These are phyloP conservation scores for Latrodectus geometricus DNA, from an alignment of 1,140 invertebrate species.

Conservation along the genomic window DNA sequence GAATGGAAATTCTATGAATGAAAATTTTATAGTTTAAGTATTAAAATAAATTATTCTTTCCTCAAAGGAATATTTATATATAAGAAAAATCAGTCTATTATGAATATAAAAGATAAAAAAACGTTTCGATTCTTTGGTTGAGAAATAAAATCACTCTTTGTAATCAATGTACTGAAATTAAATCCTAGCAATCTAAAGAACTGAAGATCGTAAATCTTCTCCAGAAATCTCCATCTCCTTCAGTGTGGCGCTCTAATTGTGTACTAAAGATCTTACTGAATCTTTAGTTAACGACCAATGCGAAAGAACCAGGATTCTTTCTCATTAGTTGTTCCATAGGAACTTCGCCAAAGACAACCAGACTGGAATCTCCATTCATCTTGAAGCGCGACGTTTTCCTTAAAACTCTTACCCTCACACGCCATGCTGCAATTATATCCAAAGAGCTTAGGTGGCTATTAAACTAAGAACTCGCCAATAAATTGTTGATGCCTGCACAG, in stretches of 20 bases:
- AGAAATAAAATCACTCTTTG: too few relatives aligned
- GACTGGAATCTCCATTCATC: constrained; percentile 32
- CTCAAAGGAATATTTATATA: too few relatives aligned
- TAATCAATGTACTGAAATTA: too few relatives aligned
- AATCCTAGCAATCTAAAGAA: too few relatives aligned
- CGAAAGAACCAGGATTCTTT: constrained; percentile 10
- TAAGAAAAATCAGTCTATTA: too few relatives aligned
- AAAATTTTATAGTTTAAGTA: too few relatives aligned
- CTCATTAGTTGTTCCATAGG: constrained; percentile 40
- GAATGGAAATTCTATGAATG: too few relatives aligned
- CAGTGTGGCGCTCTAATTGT: constrained; percentile 24
- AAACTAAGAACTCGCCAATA: not conserved
- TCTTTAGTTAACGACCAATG: constrained; percentile 47
- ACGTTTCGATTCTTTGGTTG: too few relatives aligned
- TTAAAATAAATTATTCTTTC: too few relatives aligned
- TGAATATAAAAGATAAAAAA: too few relatives aligned
- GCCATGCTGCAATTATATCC: constrained; percentile 45
- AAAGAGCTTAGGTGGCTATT: constrained; percentile 31
- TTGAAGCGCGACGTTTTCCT: constrained; percentile 23
- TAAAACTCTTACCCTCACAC: constrained; percentile 16
- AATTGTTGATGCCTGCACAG: constrained; percentile 41
- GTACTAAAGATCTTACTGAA: constrained; percentile 36
- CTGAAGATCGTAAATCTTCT: not conserved
- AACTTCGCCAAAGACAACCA: constrained; percentile 21
- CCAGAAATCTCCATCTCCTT: not conserved